A percentile compares a stretch with the other conserved stretches of the same genome.
Conservation (phyloP, 2,113 vertebrate genomes). For the Lethenteron reissneri region DNA sequence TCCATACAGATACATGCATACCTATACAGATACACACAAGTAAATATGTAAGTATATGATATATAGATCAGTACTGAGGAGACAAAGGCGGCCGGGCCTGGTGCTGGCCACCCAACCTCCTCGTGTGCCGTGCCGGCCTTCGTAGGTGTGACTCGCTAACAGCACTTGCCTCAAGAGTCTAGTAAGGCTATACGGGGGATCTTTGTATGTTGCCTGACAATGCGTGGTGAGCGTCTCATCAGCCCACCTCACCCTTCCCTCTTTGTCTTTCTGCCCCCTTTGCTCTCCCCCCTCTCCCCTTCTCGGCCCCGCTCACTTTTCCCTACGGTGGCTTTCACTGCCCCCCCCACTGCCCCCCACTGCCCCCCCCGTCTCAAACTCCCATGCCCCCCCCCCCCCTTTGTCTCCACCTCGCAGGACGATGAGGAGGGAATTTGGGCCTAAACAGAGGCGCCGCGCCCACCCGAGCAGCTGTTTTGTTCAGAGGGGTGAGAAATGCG, state of each 20-base stretch:
- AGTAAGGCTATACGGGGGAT: too few relatives aligned
- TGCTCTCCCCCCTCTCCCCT: constrained; percentile 13
- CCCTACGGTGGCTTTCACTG: constrained; percentile 16
- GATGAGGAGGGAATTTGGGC: constrained; percentile 99
- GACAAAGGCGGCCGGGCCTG: too few relatives aligned
- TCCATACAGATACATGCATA: too few relatives aligned
- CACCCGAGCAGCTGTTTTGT: constrained; percentile 83
- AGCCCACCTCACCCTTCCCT: background rate
- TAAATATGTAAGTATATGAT: too few relatives aligned
- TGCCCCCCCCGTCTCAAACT: constrained; percentile 28
- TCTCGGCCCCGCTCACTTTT: constrained; percentile 13
- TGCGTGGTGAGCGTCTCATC: too few relatives aligned
- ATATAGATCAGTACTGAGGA: too few relatives aligned
- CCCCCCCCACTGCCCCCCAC: constrained; percentile 13
- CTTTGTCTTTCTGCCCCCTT: constrained; percentile 14
- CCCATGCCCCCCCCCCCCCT: constrained; percentile 18
- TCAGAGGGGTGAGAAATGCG: constrained; percentile 63
- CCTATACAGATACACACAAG: too few relatives aligned
- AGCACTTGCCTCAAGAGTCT: too few relatives aligned
- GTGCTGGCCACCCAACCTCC: too few relatives aligned
- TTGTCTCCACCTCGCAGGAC: constrained; percentile 40
- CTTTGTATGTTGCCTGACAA: too few relatives aligned
- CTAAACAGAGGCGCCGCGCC: constrained; percentile 37
- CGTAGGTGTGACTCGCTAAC: too few relatives aligned
- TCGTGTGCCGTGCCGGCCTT: too few relatives aligned